A percentile compares a stretch with the other conserved stretches of the same genome.
Conservation (phyloP, 2,888 invertebrate species). For the Chironomus tentans region DNA sequence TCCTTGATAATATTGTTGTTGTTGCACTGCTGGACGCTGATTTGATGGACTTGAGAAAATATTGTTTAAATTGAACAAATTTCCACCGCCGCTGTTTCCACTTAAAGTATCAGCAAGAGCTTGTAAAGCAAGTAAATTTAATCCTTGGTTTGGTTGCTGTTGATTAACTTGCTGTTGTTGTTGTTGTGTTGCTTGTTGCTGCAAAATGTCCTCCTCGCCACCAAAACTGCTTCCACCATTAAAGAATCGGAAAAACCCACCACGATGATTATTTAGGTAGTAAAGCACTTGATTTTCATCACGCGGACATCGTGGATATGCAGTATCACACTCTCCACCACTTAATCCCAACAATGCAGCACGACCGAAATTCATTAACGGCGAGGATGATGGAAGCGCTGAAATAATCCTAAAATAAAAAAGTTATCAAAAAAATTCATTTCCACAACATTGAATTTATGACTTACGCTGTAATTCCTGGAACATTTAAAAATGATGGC, state of each 20-base stretch:
- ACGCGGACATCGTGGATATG: conserved; percentile 65
- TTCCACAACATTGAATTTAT: background rate
- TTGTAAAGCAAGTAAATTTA: conserved; percentile 28
- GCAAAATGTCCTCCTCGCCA: conserved; percentile 20
- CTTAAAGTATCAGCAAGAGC: conserved; percentile 27
- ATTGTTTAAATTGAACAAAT: conserved; percentile 29
- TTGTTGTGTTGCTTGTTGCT: conserved; percentile 25
- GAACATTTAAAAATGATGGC: conserved; percentile 36
- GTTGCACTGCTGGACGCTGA: background rate
- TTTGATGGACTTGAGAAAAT: conserved; percentile 26
- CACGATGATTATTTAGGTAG: conserved; percentile 77
- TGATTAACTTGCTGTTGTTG: conserved; percentile 26
- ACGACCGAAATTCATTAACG: conserved; percentile 62
- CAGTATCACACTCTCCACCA: conserved; percentile 32
- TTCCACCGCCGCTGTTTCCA: conserved; percentile 15
- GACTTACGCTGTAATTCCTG: conserved; percentile 41
- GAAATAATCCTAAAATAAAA: conserved; percentile 32
- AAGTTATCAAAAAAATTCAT: conserved; percentile 3
- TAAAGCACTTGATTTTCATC: conserved; percentile 59
- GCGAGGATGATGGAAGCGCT: conserved; percentile 42
- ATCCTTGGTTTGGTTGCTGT: conserved; percentile 20
- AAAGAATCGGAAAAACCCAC: conserved; percentile 76
- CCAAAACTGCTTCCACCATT: conserved; percentile 45
- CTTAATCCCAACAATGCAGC: conserved; percentile 67
- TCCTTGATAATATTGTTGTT: conserved; percentile 2